A percentile compares a stretch with the other conserved stretches of the same genome.
Conservation (phyloP, 2,113 vertebrate species). For the Spermophilus dauricus region DNA sequence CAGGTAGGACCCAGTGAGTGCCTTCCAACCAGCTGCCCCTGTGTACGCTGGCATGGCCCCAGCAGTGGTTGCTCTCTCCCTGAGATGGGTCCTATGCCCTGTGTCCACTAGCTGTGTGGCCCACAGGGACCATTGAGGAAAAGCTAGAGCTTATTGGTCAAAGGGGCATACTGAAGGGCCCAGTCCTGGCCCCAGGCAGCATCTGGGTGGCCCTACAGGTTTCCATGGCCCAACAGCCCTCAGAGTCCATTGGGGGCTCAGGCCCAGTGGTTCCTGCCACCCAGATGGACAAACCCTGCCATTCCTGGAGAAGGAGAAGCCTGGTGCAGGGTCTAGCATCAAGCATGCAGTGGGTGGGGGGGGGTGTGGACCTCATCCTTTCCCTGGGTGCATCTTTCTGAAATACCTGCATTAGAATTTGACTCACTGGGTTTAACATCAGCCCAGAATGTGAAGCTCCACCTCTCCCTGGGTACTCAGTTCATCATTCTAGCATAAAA, state of each 20-base stretch:
- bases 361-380: neutral
- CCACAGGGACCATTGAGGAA: neutral
- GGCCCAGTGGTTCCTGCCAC: neutral
- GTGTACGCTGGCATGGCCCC: neutral
- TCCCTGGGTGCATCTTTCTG: rapidly evolving
- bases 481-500: neutral
- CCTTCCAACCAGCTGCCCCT: no score
- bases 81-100: neutral
- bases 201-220: neutral
- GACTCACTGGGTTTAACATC: neutral
- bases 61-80: neutral
- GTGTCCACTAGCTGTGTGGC: no score
- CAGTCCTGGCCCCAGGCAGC: neutral
- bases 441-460: neutral
- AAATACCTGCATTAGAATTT: neutral
- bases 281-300: no score
- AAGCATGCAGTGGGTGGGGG: no score
- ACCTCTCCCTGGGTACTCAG: no score
- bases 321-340: neutral
- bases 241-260: neutral
- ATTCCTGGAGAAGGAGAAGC: no score
- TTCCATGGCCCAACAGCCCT: neutral
- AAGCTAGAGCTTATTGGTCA: neutral
- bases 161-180: neutral
- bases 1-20: neutral